Evolutionary conservation across 2,113 vertebrate genomes (phyloP).

Genomic region (Carassius gibelio): DNA sequence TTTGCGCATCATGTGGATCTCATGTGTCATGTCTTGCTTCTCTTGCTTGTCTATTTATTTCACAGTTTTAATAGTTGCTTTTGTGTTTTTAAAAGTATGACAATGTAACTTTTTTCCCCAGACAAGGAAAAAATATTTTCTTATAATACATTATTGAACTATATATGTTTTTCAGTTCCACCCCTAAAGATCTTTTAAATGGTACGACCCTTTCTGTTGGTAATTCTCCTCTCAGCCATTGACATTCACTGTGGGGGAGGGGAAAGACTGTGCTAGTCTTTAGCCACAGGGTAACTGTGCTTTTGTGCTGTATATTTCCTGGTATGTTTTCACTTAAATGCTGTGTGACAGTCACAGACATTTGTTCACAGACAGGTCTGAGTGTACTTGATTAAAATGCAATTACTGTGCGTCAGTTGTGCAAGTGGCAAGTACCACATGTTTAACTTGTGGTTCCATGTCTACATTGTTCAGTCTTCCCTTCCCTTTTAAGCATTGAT

Average conservation of each 20-base stretch:
- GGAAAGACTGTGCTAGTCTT: conserved; percentile 42
- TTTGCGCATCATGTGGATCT: not conserved
- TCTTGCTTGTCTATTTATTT: not conserved
- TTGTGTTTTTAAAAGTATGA: not conserved
- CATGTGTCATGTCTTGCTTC: not conserved
- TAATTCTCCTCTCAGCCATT: conserved; percentile 55
- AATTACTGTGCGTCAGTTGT: not conserved
- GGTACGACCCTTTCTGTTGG: conserved; percentile 42
- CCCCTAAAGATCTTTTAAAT: conserved; percentile 38
- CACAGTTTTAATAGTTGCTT: not conserved
- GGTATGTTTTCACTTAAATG: not conserved
- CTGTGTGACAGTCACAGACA: not conserved
- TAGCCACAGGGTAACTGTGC: conserved; percentile 39
- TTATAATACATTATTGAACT: not conserved
- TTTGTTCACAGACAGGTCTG: not conserved
- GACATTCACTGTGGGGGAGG: conserved; percentile 53
- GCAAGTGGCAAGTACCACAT: not conserved
- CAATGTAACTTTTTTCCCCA: not conserved
- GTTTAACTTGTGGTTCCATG: too few relatives aligned
- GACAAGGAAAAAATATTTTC: too few relatives aligned
- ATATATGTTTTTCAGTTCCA: not conserved
- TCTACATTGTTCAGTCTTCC: not conserved
- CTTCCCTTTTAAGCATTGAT: not conserved
- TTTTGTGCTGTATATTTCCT: not conserved
- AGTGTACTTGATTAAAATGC: not conserved